phyloP scores from a whole-genome alignment of 2,113 vertebrate genomes.

The Hyaena hyaena region DNA sequence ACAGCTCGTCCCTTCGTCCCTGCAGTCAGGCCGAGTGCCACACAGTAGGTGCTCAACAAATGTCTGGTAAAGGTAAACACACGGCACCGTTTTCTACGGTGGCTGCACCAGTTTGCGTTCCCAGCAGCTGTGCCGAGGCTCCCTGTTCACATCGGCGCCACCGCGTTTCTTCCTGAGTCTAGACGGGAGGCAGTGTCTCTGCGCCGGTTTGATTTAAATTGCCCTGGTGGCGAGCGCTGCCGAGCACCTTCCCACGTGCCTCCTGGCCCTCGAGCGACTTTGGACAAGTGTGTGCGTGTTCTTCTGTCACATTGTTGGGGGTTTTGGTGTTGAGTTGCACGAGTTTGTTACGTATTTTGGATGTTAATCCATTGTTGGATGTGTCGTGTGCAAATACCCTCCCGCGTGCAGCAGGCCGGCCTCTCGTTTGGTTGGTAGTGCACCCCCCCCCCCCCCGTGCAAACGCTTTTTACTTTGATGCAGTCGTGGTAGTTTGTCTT shows the following conservation, averaged over 20 bases:
- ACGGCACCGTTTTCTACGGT: not conserved
- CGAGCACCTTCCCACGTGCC: not conserved
- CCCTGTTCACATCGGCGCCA: not conserved
- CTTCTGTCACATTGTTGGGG: not conserved
- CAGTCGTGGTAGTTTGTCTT: not conserved
- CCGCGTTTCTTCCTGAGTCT: not conserved
- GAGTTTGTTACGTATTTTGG: not conserved
- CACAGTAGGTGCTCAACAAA: not conserved
- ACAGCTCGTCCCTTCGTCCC: not conserved
- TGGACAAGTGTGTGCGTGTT: not conserved
- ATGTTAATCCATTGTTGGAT: not conserved
- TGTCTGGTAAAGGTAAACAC: not conserved
- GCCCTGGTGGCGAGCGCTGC: not conserved
- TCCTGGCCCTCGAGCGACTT: not conserved
- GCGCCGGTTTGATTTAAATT: no score
- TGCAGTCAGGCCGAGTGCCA: no score
- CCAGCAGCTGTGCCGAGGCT: not conserved
- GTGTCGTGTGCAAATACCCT: not conserved
- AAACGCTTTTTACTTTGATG: not conserved
- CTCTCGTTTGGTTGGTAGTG: not conserved
- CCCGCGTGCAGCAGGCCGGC: not conserved
- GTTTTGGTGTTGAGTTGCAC: not conserved
- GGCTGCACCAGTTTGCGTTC: not conserved
- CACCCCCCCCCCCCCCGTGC: not conserved
- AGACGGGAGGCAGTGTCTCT: not conserved